Conservation (phyloP, 2,113 vertebrate species). For the Chroicocephalus ridibundus region DNA sequence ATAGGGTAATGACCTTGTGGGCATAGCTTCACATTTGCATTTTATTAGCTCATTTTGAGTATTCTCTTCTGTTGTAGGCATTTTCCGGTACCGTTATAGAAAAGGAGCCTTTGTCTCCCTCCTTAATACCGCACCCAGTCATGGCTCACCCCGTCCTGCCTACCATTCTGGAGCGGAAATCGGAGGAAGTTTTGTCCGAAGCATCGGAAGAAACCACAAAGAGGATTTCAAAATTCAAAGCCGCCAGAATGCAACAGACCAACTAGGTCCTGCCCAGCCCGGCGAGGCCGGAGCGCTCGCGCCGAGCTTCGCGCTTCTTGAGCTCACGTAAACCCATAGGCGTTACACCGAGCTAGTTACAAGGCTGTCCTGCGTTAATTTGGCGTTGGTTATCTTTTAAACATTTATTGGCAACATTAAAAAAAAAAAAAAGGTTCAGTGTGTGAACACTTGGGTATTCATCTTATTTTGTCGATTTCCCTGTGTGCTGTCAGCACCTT, state of each 20-base stretch:
- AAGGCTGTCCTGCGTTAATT: background rate
- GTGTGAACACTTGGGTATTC: constrained; percentile 56
- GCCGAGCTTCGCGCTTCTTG: background rate
- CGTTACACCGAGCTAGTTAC: background rate
- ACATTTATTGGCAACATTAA: background rate
- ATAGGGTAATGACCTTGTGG: constrained; percentile 48
- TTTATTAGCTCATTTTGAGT: constrained; percentile 38
- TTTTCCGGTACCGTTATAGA: constrained; percentile 97
- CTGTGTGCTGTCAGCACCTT: constrained; percentile 65
- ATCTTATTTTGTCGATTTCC: constrained; percentile 58
- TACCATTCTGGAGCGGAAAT: constrained; percentile 90
- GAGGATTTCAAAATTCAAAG: constrained; percentile 92
- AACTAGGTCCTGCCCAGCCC: constrained; percentile 39
- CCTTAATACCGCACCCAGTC: constrained; percentile 76
- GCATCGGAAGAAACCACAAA: constrained; percentile 71
- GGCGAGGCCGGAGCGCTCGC: background rate
- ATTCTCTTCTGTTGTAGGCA: constrained; percentile 78
- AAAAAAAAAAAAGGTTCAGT: constrained; percentile 23
- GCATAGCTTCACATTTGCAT: constrained; percentile 28
- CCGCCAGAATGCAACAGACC: constrained; percentile 86
- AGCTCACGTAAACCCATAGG: background rate
- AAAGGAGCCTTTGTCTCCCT: constrained; percentile 86
- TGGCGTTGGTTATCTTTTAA: constrained; percentile 25
- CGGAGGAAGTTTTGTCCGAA: constrained; percentile 83
- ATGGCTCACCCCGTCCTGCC: constrained; percentile 85